Percentiles rank a stretch among this genome's conserved stretches.
phyloP scores from a whole-genome alignment of 2,113 vertebrate genomes.

The Hemicordylus capensis region DNA sequence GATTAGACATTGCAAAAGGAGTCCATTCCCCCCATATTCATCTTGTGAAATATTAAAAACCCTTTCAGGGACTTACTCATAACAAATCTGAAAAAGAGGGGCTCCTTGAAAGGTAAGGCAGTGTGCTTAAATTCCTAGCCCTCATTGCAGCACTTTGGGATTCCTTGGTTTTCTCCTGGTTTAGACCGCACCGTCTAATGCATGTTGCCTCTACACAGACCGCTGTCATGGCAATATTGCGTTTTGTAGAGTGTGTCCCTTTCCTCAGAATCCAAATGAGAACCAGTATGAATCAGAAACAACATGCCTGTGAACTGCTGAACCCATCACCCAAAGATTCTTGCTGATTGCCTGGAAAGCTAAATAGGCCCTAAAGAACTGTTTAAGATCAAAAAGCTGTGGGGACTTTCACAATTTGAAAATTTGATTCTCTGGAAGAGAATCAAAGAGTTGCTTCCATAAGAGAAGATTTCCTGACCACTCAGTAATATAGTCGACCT shows the following conservation, averaged over 20 bases:
- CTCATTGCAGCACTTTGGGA: not conserved
- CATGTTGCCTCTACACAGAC: not conserved
- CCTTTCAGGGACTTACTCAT: not conserved
- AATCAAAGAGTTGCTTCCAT: not conserved
- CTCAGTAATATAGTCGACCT: not conserved
- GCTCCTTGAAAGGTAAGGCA: not conserved
- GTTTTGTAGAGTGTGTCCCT: not conserved
- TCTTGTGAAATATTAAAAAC: not conserved
- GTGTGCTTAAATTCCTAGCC: not conserved
- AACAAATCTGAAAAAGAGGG: not conserved
- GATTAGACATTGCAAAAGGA: not conserved
- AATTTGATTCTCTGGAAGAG: not conserved
- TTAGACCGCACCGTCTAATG: not conserved
- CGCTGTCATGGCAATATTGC: not conserved
- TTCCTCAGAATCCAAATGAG: not conserved
- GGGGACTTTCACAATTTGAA: not conserved
- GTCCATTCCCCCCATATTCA: too few relatives aligned
- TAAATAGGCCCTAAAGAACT: not conserved
- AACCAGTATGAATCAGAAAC: not conserved
- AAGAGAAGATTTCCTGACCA: not conserved
- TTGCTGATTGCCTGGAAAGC: not conserved
- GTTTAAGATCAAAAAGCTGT: not conserved
- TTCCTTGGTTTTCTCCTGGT: not conserved
- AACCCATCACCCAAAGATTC: not conserved
- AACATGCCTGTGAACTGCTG: not conserved